These are phyloP conservation scores for Heliopora coerulea DNA, from an alignment of 92 coral and sea anemone genomes.

Conservation along the genomic window DNA sequence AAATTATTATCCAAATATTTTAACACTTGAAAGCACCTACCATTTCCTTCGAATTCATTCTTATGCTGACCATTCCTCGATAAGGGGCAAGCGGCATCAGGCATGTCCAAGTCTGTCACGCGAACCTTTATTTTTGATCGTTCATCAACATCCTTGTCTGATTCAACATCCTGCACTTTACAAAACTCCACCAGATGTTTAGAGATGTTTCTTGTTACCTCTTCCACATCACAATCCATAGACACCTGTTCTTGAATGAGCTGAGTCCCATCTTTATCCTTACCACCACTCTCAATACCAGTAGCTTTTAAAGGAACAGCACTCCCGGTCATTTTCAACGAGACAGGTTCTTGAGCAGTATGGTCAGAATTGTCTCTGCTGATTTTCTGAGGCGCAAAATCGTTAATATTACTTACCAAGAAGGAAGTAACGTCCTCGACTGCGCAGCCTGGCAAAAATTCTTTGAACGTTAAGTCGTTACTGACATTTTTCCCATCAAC, in stretches of 20 bases:
- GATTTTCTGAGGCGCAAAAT: background rate
- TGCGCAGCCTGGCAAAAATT: slow-evolving; percentile 15
- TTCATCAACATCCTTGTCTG: background rate
- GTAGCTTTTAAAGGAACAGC: background rate
- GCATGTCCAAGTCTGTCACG: slow-evolving; percentile 38
- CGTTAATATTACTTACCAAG: slow-evolving; percentile 9
- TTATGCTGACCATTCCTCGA: slow-evolving; percentile 11
- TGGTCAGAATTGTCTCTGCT: background rate
- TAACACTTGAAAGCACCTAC: background rate
- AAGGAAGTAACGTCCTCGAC: slow-evolving; percentile 30
- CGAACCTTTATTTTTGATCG: background rate
- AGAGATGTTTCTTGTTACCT: slow-evolving; percentile 24
- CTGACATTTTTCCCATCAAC: background rate
- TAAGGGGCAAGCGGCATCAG: slow-evolving; percentile 35
- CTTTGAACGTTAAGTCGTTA: slow-evolving; percentile 11
- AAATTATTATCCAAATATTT: too few relatives aligned
- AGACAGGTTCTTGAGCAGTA: too few relatives aligned
- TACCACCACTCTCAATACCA: background rate
- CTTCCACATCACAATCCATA: slow-evolving; percentile 15
- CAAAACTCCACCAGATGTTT: slow-evolving; percentile 27
- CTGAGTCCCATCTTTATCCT: background rate
- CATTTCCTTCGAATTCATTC: background rate
- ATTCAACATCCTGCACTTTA: slow-evolving; percentile 4
- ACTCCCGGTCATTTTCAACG: too few relatives aligned
- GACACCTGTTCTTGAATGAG: slow-evolving; percentile 17